Base-by-base conservation (phyloP, 2,888 invertebrate genomes). In the Plagiodera versicolora region DNA sequence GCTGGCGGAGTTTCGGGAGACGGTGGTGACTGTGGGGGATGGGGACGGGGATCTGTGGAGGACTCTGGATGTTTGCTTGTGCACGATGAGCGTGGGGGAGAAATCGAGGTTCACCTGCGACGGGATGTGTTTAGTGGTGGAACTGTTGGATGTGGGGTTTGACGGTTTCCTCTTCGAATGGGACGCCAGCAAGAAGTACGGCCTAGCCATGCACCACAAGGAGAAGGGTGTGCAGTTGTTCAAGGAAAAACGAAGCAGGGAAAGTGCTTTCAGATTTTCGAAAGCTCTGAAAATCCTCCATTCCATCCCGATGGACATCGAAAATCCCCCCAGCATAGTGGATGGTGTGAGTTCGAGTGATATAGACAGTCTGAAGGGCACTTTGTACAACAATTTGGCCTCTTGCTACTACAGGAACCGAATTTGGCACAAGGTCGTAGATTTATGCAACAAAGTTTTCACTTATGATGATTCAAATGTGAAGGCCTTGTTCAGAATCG, bases 381-480 rank as follows among this genome's bases (percentile, higher is more conserved):
- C 86, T 68, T 81, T 94, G 8, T 91, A 90, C 75, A 90, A 91
- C 68, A 95, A 95, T 79, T 81, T 95, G 75, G 91, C 94, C 0
- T 89, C 90, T 48, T 93, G 94, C 75, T 89, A 93, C 70, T 82
- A 92, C 17, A 87, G 87, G 64, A 83, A 83, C 63, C 79, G 86
- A 9, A 87, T 89, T 66, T 90, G 86, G 77, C 83, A 86, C 4
- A 85, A 87, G 61, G 88, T 87, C 0, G 75, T 91, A 28, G 81
- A 84, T 39, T 82, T 92, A 10, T 91, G 84, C 10, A 70, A 80
- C 39, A 84, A 81, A 71, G 81, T 82, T 24, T 78, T 83, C 8
- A 67, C 70, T 0, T 79, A 82, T 16, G 77, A 80, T 60, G 52
- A 63, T 4, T 66, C 73, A 55, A 80, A 81, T 54, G 78, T 83